These are phyloP conservation scores for Cephus rjabovi DNA, from an alignment of 2,888 invertebrate genomes.

Conservation along the genomic window DNA sequence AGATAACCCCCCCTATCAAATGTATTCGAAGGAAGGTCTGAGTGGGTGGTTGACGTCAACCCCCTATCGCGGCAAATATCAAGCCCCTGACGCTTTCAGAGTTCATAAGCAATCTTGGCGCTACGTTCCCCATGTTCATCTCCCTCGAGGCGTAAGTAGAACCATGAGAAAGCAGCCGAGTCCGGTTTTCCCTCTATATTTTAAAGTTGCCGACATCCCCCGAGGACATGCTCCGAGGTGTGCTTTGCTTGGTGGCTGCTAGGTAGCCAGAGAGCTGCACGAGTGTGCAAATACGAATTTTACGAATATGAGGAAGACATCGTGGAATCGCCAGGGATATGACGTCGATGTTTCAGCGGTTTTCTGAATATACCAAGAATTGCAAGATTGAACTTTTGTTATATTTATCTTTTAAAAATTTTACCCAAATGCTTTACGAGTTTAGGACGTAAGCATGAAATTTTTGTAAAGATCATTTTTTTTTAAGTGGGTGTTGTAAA, in stretches of 20 bases:
- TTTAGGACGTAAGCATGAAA: not conserved
- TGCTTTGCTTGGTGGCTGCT: not conserved
- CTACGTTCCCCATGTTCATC: not conserved
- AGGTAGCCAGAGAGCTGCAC: not conserved
- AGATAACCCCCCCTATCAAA: not conserved
- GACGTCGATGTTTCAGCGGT: not conserved
- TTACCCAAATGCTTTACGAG: not conserved
- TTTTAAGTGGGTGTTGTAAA: not conserved
- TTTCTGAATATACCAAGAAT: not conserved
- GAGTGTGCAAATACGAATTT: constrained; percentile 3
- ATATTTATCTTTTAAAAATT: not conserved
- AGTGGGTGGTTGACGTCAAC: not conserved
- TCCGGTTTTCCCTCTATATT: not conserved
- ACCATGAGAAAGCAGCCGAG: not conserved
- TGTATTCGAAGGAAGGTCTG: not conserved
- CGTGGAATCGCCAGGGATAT: not conserved
- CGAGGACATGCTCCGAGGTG: not conserved
- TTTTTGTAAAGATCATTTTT: not conserved
- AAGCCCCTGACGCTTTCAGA: not conserved
- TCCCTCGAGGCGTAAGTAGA: not conserved
- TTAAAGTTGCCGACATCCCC: constrained; percentile 2
- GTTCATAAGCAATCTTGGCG: not conserved
- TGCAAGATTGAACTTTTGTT: too few species aligned
- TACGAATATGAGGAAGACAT: not conserved
- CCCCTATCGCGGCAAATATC: not conserved